Base-by-base conservation (phyloP, 1,140 invertebrate genomes). In the Dendrolimus kikuchii region DNA sequence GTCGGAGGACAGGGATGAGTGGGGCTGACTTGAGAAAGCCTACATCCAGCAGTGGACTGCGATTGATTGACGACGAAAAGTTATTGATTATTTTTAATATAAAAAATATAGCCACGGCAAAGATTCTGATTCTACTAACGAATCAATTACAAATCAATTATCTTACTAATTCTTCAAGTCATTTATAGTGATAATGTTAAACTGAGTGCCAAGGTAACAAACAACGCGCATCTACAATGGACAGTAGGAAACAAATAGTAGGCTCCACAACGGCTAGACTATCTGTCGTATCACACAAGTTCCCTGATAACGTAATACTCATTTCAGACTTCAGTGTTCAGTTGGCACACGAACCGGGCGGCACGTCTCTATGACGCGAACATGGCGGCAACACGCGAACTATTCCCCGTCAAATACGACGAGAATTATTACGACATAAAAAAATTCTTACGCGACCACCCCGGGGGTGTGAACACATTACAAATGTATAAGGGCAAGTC, bases 401-500 rank as follows among this genome's bases (percentile, higher is more conserved):
- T 53, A 4, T 86, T 87, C 53, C 69, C 70, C 2, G 72, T 87
- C 5, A 54, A 55, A 5, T 78, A 71, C 66, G 68, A 74, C 36
- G 85, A 84, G 2, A 70, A 87, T 39, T 70, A 62, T 43, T 92
- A 91, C 70, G 86, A 92, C 52, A 81, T 92, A 53, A 70, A 79
- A 40, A 60, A 75, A 9, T 92, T 93, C 53, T 60, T 92, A 8
- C 85, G 80, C 36, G 88, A 91, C 59, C 92, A 93, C 71, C 92
- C 92, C 0, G 92, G 92, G 0, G 92, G 92, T 2, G 74, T 82
- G 23, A 91, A 90, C 55, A 89, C 89, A 3, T 68, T 92, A 4
- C 64, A 75, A 54, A 71, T 73, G 5, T 91, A 80, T 52, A 81
- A 85, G 59, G 86, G 88, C 23, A 88, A 82, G 66, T 88, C 88